phyloP scores from a whole-genome alignment of 2,888 invertebrate species.

The Phymatocera aterrima region DNA sequence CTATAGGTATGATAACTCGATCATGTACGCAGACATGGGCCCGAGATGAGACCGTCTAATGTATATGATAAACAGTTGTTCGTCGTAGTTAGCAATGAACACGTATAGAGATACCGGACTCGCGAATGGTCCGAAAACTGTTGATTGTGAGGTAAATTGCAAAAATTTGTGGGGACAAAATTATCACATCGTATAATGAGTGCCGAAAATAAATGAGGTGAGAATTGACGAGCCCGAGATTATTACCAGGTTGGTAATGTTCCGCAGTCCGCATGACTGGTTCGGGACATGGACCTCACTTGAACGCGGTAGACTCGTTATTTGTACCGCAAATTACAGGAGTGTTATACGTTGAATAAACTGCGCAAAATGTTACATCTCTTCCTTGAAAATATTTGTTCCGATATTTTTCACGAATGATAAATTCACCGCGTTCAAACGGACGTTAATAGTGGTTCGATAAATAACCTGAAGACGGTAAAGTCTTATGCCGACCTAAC shows the following conservation, averaged over 20 bases:
- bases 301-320: not conserved
- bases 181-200: not conserved
- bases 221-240: not conserved
- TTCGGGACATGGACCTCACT: not conserved
- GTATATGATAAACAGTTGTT: not conserved
- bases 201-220: not conserved
- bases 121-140: constrained; percentile 15
- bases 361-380: not conserved
- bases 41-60: not conserved
- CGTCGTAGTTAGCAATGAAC: not conserved
- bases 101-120: not conserved
- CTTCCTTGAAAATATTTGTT: constrained; percentile 2
- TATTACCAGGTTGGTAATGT: not conserved
- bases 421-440: not conserved
- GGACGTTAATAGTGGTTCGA: not conserved
- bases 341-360: not conserved
- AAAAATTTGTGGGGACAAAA: not conserved
- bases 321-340: constrained; percentile 1
- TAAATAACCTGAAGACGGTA: not conserved
- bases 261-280: not conserved
- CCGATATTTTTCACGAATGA: not conserved
- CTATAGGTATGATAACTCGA: not conserved
- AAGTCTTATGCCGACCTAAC: no score
- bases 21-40: not conserved
- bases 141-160: constrained; percentile 23